Evolutionary conservation across 1,140 invertebrate species (phyloP), one percentile per base, ranked within the genome.

Genomic region (Heliconius melpomene): DNA sequence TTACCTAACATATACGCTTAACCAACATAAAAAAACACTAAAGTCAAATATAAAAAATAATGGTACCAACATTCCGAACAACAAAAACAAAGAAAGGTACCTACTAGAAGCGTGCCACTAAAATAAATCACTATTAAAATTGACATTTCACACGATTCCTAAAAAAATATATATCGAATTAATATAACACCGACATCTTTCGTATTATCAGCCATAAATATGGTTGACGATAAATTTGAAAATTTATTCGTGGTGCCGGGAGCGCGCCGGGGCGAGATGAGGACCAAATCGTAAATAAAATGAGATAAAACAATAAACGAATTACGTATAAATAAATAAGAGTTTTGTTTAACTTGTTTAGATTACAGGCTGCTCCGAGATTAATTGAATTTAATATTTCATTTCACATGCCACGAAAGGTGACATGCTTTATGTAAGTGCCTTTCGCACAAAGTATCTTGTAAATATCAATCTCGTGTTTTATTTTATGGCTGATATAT

Each of bases 271-370:
- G 73, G 79, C 78, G 82, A 84, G 81, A 81, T 80, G 84, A 79
- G 80, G 75, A 85, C 85, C 88, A 75, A 85, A 79, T 89, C 92
- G 85, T 94, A 94, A 94, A 94, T 93, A 91, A 90, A 89, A 85
- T 83, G 85, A 93, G 91, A 93, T 94, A 94, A 94, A 93, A 94
- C 91, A 94, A 94, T 94, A 94, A 94, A 93, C 89, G 91, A 87
- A 94, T 92, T 92, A 92, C 87, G 87, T 91, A 88, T 88, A 90
- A 89, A 94, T 92, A 93, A 93, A 93, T 89, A 89, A 91, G 88
- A 90, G 87, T 89, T 93, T 92, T 93, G 91, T 93, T 86, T 85
- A 83, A 80, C 85, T 83, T 88, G 85, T 88, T 89, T 89, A 89
- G 85, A 77, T 79, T 87, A 93, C 87, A 90, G 88, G 85, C 46